Evolutionary conservation across 1,140 invertebrate species (phyloP).

Genomic region (Ooceraea biroi): DNA sequence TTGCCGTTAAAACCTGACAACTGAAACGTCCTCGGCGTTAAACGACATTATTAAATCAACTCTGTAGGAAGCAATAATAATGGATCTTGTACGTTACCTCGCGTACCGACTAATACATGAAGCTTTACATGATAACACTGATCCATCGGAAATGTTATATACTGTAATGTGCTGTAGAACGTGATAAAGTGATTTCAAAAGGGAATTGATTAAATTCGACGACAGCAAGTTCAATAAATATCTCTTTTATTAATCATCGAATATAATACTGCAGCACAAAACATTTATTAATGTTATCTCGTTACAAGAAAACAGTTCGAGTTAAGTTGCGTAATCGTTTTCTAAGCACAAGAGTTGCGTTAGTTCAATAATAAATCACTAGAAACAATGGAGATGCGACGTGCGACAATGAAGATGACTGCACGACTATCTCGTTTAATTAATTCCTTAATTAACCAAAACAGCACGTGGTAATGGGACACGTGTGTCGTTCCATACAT

Average conservation of each 20-base stretch:
- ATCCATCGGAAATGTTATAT: slow-evolving; percentile 15
- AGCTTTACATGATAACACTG: slow-evolving; percentile 8
- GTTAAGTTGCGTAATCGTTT: neutral
- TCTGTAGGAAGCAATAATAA: slow-evolving; percentile 42
- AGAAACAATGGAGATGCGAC: slow-evolving; percentile 15
- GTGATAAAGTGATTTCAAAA: neutral
- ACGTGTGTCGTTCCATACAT: slow-evolving; percentile 41
- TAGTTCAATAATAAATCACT: slow-evolving; percentile 12
- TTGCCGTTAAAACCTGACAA: slow-evolving; percentile 44
- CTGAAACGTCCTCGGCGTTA: slow-evolving; percentile 19
- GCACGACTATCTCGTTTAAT: slow-evolving; percentile 47
- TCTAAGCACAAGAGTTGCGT: neutral
- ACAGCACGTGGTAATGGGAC: slow-evolving; percentile 3
- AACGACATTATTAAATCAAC: slow-evolving; percentile 45
- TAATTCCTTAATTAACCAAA: slow-evolving; percentile 65
- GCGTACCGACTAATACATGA: neutral
- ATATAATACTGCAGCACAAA: too few species aligned
- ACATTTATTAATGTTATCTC: neutral
- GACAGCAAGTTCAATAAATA: slow-evolving; percentile 24
- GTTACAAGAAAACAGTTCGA: neutral
- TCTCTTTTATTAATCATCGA: neutral
- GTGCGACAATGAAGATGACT: neutral
- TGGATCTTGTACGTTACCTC: slow-evolving; percentile 26
- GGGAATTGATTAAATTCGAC: slow-evolving; percentile 26
- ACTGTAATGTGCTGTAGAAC: too few species aligned